Evolutionary conservation across 1,140 invertebrate genomes (phyloP), one percentile per base, ranked within the genome.

Genomic region (Heliconius eleuchia): DNA sequence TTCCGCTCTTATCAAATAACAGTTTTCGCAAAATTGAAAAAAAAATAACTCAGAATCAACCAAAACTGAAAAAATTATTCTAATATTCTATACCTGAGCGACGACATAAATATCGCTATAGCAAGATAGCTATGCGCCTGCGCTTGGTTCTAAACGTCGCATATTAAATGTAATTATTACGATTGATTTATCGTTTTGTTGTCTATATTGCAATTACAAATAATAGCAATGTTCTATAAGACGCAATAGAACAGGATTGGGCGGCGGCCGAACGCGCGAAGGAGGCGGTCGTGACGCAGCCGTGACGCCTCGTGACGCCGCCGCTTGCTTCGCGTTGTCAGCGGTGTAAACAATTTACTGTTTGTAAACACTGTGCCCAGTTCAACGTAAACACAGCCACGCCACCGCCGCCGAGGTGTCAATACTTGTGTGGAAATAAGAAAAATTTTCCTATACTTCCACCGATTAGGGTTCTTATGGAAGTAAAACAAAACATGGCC

Each of bases 211-310:
- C 75, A 77, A 81, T 77, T 81, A 75, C 76, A 37, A 7, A 37
- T 37, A 37, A 37, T 37, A 23, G 46, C 30, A 77, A 75, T 55
- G 52, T 80, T 79, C 81, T 79, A 77, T 88, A 85, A 90, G 88
- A 87, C 91, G 89, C 87, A 91, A 86, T 91, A 90, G 84, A 89
- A 84, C 84, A 82, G 85, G 85, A 89, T 91, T 90, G 87, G 89
- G 81, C 82, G 86, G 83, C 79, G 79, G 72, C 79, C 83, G 55
- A 83, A 82, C 85, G 84, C 80, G 83, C 82, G 81, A 79, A 82
- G 82, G 79, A 19, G 85, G 83, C 77, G 57, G 81, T 81, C 79
- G 79, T 88, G 89, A 89, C 87, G 87, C 82, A 74, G 72, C 42
- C n/a, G 83, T 91, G 89, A 91, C 89, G 89, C 76, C 77, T 46